phyloP scores from a whole-genome alignment of 2,113 vertebrate genomes.

The Tonatia bakeri region DNA sequence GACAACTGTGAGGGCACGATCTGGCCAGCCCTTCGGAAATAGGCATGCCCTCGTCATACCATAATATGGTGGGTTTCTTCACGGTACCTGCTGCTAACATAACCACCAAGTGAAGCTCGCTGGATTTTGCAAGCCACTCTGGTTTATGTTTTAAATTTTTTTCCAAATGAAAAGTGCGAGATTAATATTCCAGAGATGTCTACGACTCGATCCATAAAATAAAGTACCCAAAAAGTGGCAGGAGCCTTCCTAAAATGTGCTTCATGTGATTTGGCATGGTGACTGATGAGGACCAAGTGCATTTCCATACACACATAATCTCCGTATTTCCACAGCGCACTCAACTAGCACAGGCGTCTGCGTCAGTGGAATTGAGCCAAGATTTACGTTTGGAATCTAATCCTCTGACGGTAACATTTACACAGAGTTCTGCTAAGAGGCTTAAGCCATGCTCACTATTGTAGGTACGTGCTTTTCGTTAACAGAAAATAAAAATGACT shows the following conservation, averaged over 20 bases:
- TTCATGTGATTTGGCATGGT: constrained; percentile 52
- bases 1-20: not conserved
- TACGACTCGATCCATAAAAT: constrained; percentile 57
- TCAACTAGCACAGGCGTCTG: not conserved
- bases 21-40: constrained; percentile 18
- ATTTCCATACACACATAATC: constrained; percentile 59
- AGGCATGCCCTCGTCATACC: not conserved
- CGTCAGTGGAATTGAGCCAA: not conserved
- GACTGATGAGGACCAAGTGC: constrained; percentile 19
- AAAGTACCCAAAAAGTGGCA: constrained; percentile 22
- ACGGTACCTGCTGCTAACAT: constrained; percentile 43
- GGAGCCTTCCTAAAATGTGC: not conserved
- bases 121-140: constrained; percentile 35
- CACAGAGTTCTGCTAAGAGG: constrained; percentile 5
- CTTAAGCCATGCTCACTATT: not conserved
- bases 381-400: constrained; percentile 22
- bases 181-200: constrained; percentile 63
- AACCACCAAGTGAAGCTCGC: constrained; percentile 10
- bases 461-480: not conserved
- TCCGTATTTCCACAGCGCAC: constrained; percentile 36
- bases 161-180: constrained; percentile 56
- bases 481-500: constrained; percentile 15
- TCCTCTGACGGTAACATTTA: constrained; percentile 36
- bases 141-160: constrained; percentile 27
- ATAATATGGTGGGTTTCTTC: constrained; percentile 33